Conservation (phyloP, 2,797 vertebrate species). For the Babyrousa celebensis region DNA sequence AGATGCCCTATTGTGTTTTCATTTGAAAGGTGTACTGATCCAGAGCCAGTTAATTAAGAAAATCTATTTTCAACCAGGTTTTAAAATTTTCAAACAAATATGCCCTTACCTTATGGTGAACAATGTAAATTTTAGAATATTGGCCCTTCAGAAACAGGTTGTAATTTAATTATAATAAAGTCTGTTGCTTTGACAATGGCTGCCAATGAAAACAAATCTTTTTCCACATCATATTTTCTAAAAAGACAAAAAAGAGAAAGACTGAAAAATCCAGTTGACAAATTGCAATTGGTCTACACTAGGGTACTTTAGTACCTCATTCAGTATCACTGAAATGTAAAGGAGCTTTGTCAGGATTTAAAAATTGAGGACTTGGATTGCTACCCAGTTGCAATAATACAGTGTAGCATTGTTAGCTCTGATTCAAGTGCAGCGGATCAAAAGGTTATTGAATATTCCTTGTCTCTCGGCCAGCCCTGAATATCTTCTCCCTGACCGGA, state of each 20-base stretch:
- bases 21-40: constrained; percentile 80
- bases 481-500: constrained; percentile 80
- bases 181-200: constrained; percentile 62
- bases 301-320: constrained; percentile 79
- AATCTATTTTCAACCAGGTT: constrained; percentile 76
- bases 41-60: constrained; percentile 84
- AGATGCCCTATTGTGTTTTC: constrained; percentile 83
- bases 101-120: constrained; percentile 65
- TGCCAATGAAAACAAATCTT: constrained; percentile 79
- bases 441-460: constrained; percentile 87
- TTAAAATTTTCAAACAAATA: constrained; percentile 73
- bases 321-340: constrained; percentile 87
- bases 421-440: constrained; percentile 79
- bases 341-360: constrained; percentile 88
- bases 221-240: constrained; percentile 74
- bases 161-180: constrained; percentile 78
- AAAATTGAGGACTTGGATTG: constrained; percentile 83
- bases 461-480: constrained; percentile 74
- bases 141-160: constrained; percentile 55
- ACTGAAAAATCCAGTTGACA: constrained; percentile 80
- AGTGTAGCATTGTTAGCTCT: constrained; percentile 87
- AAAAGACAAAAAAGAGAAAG: constrained; percentile 76
- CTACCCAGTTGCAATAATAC: constrained; percentile 89
- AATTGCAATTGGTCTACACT: constrained; percentile 77
- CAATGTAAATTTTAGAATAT: constrained; percentile 76